Base-by-base conservation (phyloP, 2,797 vertebrate genomes). In the Pseudomugil gertrudae region DNA sequence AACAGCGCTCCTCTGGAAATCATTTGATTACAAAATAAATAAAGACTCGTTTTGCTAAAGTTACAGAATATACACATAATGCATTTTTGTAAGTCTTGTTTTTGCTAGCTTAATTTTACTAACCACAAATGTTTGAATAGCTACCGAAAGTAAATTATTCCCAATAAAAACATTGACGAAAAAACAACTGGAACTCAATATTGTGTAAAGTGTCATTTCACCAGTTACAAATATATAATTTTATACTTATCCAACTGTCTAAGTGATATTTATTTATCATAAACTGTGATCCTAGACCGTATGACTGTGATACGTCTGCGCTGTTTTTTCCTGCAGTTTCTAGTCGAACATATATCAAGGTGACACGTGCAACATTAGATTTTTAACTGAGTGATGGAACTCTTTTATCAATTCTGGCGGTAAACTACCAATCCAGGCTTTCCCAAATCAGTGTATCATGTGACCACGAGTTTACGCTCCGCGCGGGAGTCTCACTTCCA, bases 361-460 rank as follows among this genome's bases (percentile, higher is more conserved):
- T 85, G 47, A 85, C 89, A 85, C 90, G 17, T 1, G 76, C 74
- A 40, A 80, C 87, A 84, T 85, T 33, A 1, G 69, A 63, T 73
- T 2, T 0, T 1, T 7, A 68, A 50, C 3, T 1, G 4, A 2
- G 2, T 0, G 40, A 38, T 36, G 43, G 30, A 2, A 0, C 21
- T 21, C 0, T 0, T 3, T 5, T 0, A 1, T 0, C 0, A 6
- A 17, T 0, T 14, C 2, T 7, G 15, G 0, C 4, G 11, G 2
- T 2, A 15, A 10, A 0, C 0, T 38, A 38, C 50, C 36, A 0
- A 63, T 77, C 81, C 54, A 10, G 0, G 0, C 10, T 4, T 1
- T 8, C 57, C 19, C 3, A n/a, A 23, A 38, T 76, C 76, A 32
- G 27, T 29, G 40, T 35, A 5, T 21, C 56, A 35, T 3, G 33